A percentile compares a stretch with the other conserved stretches of the same genome.
Evolutionary conservation across 2,113 vertebrate species (phyloP).

Genomic region (Rhabdomys dilectus): DNA sequence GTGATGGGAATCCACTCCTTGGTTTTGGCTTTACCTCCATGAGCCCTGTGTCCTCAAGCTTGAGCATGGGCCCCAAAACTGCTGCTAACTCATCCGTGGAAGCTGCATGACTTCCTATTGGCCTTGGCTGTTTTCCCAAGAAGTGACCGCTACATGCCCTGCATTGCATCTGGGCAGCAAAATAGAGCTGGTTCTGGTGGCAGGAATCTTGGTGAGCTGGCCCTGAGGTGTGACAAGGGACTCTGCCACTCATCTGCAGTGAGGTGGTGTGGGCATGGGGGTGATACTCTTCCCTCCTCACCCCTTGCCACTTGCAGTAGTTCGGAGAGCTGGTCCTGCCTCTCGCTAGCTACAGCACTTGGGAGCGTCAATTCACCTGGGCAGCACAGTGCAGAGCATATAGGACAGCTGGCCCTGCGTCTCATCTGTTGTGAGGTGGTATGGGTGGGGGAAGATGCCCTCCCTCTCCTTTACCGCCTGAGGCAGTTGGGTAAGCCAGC

Average conservation of each 20-base stretch:
- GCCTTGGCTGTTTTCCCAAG: neutral
- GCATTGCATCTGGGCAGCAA: neutral
- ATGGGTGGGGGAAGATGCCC: neutral
- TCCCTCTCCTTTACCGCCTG: neutral
- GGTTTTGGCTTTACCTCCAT: neutral
- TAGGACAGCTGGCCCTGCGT: neutral
- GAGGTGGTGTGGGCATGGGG: neutral
- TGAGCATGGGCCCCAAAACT: neutral
- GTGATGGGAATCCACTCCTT: neutral
- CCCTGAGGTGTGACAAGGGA: neutral
- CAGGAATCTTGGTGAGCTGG: neutral
- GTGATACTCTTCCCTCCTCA: neutral
- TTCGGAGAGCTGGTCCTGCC: neutral
- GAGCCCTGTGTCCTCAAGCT: too few relatives aligned
- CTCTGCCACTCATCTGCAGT: neutral
- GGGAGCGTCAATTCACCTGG: neutral
- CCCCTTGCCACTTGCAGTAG: neutral
- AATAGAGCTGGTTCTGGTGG: neutral
- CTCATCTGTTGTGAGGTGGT: neutral
- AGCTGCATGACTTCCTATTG: neutral
- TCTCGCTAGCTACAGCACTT: neutral
- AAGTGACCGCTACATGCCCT: neutral
- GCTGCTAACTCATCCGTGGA: too few relatives aligned
- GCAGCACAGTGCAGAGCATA: neutral
- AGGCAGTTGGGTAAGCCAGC: neutral